Evolutionary conservation across 92 coral and sea anemone genomes (phyloP), one percentile per base, ranked within the genome.

Genomic region (Epizoanthus illoricatus): DNA sequence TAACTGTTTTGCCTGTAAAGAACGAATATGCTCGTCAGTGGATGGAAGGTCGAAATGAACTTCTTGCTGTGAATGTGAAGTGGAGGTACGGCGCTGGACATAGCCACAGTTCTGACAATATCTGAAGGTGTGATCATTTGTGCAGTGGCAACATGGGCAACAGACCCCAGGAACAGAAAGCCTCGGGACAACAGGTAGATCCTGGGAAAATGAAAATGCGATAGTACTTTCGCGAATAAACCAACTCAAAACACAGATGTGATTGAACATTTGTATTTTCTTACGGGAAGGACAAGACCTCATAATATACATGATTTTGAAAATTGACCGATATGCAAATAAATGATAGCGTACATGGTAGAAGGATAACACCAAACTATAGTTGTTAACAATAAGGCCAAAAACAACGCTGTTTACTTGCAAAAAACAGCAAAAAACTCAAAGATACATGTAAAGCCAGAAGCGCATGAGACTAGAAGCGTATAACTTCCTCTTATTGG

Each of bases 91-190:
- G 49, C 8, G 49, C 49, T 7, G 8, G 49, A 43, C 36, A 2
- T 28, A 28, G 36, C 49, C 49, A 43, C 49, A 43, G 8, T 0
- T 43, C 49, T 43, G 49, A 43, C 49, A 43, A 43, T 43, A 43
- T 7, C 49, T 43, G 49, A 43, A 43, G 49, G 49, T 43, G 49
- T 43, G 49, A 43, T 43, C 79, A 66, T 81, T 81, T 2, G 79
- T 43, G 66, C 71, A 81, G 47, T 69, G 68, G 69, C 85, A 81
- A 67, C 19, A 49, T 23, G 79, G 79, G 28, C 85, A 81, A 8
- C 20, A 52, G 13, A 69, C 79, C 43, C 78, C 85, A 13, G 85
- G 79, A 7, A 65, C 47, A 28, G 57, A 69, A 18, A 81, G 58
- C 12, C 85, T 65, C 23, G 69, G 64, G n/a, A 28, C 71, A 6